Conservation (phyloP, 1,140 invertebrate genomes). For the Himalopsyche phryganea region DNA sequence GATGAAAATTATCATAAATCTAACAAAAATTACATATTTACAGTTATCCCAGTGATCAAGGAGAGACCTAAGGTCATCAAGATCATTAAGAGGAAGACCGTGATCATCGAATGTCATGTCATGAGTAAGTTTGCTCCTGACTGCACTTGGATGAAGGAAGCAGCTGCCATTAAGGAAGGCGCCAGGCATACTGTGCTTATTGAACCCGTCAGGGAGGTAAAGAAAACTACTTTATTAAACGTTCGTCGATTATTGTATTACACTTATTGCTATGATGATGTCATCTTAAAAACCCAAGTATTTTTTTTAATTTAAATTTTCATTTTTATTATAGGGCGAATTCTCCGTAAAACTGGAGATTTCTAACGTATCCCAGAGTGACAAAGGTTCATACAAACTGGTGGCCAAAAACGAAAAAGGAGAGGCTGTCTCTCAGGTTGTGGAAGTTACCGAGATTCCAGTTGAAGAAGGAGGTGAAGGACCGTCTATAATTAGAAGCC, state of each 20-base stretch:
- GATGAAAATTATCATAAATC: too few species aligned
- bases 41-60: constrained; percentile 90
- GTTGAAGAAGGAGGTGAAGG: constrained; percentile 70
- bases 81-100: constrained; percentile 83
- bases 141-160: constrained; percentile 87
- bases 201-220: constrained; percentile 73
- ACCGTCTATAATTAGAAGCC: constrained; percentile 68
- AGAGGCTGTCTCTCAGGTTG: constrained; percentile 84
- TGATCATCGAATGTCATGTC: constrained; percentile 87
- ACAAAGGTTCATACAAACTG: constrained; percentile 87
- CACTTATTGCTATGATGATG: too few species aligned
- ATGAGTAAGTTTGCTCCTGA: constrained; percentile 83
- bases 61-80: constrained; percentile 87
- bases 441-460: constrained; percentile 79
- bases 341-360: constrained; percentile 86
- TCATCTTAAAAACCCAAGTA: too few species aligned
- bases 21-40: too few species aligned
- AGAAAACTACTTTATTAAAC: too few species aligned
- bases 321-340: constrained; percentile 62
- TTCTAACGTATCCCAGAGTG: constrained; percentile 68
- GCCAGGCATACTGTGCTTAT: constrained; percentile 70
- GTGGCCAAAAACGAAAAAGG: constrained; percentile 92
- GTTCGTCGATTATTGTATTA: too few species aligned
- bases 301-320: neutral
- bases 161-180: constrained; percentile 71